Conservation (phyloP, 2,113 vertebrate species). For the Nipponia nippon region DNA sequence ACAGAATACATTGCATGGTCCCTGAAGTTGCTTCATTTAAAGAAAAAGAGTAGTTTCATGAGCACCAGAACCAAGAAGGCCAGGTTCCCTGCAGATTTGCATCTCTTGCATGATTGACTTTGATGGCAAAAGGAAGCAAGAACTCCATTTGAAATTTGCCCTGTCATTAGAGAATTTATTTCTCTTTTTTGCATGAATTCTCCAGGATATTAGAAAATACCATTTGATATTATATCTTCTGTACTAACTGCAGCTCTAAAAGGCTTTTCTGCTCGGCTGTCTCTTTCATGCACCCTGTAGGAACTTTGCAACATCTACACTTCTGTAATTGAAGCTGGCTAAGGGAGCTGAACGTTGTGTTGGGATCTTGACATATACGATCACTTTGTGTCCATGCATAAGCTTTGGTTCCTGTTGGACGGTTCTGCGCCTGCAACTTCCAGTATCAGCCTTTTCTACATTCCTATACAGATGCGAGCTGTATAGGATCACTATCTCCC, state of each 20-base stretch:
- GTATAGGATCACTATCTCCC: neutral
- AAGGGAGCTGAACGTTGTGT: neutral
- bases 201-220: neutral
- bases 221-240: neutral
- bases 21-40: neutral
- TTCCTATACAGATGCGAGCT: neutral
- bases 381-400: neutral
- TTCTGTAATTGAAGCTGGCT: neutral
- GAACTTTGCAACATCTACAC: no score
- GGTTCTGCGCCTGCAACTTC: neutral
- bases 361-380: accelerated
- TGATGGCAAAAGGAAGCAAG: neutral
- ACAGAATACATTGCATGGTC: no score
- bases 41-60: neutral
- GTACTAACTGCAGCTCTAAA: neutral
- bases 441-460: neutral
- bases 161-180: neutral
- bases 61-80: neutral
- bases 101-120: neutral
- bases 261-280: neutral
- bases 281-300: no score
- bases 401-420: neutral
- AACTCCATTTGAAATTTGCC: neutral
- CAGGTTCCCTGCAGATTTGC: neutral
- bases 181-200: neutral